Evolutionary conservation across 2,797 vertebrate species (phyloP), one percentile per base, ranked within the genome.

Genomic region (Loris lydekkerianus): DNA sequence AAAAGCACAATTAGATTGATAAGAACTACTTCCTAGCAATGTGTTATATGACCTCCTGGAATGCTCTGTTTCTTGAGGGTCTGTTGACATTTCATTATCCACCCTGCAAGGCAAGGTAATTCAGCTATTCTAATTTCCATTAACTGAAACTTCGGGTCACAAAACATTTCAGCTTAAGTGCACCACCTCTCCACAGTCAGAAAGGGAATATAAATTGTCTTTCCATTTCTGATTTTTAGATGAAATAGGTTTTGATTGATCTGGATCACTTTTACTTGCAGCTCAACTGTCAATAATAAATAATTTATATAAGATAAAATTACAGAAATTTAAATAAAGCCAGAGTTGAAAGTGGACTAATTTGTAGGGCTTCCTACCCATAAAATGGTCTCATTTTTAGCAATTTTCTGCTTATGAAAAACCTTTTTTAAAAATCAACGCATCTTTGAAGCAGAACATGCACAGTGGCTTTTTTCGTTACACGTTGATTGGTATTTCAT

Each of bases 371-470:
- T 94, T 89, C 46, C 72, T 85, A 86, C 72, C n/a, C 94, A 96
- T 93, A 95, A 96, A 96, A 92, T 87, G 15, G 81, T 70, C 34
- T 93, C 89, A 93, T 89, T 96, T 96, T 89, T 94, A 94, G 67
- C 76, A 97, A 96, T 95, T 96, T 95, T 92, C 67, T 95, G n/a
- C 76, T 94, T 75, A 87, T 95, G 40, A 78, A 91, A 95, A 95
- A 65, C 13, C 3, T 56, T 86, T 94, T 86, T 70, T 61, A 95
- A 93, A 94, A 96, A 95, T 94, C 91, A 97, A 56, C 40, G 91
- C 86, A 21, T 94, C 82, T 93, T 92, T 96, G 91, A 97, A 87
- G 75, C 43, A 91, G 72, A 96, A 89, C 58, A 46, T 0, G 18
- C 61, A 86, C 31, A 89, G 80, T 67, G 58, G 5, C 10, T 61